Evolutionary conservation across 2,113 vertebrate species (phyloP), one percentile per base, ranked within the genome.

Genomic region (Pteropus alecto): DNA sequence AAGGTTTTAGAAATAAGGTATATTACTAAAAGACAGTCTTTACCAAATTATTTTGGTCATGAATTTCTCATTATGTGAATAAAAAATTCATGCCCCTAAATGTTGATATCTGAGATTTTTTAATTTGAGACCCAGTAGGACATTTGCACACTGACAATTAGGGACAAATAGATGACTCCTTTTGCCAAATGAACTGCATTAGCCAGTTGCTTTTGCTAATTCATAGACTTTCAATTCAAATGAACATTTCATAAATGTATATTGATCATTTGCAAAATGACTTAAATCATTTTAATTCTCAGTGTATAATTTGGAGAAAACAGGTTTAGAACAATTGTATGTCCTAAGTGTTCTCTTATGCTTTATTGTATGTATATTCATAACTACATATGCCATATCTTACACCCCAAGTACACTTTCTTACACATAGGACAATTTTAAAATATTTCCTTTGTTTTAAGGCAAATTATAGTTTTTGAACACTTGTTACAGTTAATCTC

Each of bases 131-230:
- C 41, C 33, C 63, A 58, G 73, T 54, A 51, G 48, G 54, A 90
- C 63, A 97, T 6, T 86, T 95, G 8, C 13, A 76, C 33, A 87
- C 41, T 95, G 76, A 94, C 97, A 96, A 87, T 97, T 86, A 65
- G 35, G 41, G 63, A 1, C 41, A 95, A 87, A 92, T 43, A 33
- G 19, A 78, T 94, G 33, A 18, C 7, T 56, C 35, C 2, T 78
- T 54, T 68, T 68, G 77, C 35, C 33, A 90, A 86, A 84, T 28
- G 60, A 95, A 46, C 18, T 82, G 18, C 33, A 82, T 60, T 94
- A 95, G 30, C 35, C 58, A 87, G 35, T 68, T 96, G 56, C 56
- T 94, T 89, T 91, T 56, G 30, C 28, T 93, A 48, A 83, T 78
- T 89, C 28, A 58, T 22, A 84, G 35, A 83, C 61, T 71, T 90